Percentiles rank a stretch among this genome's conserved stretches.
Conservation (phyloP, 2,888 invertebrate genomes). For the Himalopsyche japonica region DNA sequence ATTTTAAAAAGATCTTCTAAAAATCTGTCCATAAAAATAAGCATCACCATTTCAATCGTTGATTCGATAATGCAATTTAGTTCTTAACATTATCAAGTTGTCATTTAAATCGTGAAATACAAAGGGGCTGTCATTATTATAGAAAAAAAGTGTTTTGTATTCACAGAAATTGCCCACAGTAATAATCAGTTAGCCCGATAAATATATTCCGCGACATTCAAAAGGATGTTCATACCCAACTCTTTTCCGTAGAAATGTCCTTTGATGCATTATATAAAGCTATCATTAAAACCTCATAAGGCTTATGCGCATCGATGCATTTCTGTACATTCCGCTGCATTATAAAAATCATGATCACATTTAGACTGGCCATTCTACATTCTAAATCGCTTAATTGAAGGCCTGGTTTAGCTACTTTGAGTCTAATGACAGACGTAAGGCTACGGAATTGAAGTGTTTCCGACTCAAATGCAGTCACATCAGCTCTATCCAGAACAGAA, state of each 20-base stretch:
- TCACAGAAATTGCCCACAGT: neutral
- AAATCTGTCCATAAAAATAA: too few relatives aligned
- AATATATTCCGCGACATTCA: neutral
- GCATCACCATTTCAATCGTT: too few relatives aligned
- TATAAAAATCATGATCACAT: conserved; percentile 18
- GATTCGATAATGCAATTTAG: too few relatives aligned
- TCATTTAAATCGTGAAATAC: neutral
- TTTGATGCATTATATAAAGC: neutral
- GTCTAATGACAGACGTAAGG: conserved; percentile 14
- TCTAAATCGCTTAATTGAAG: conserved; percentile 28
- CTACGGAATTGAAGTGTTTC: neutral
- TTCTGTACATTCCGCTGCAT: conserved; percentile 15
- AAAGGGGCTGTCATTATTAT: neutral
- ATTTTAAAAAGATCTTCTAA: too few relatives aligned
- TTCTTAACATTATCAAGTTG: too few relatives aligned
- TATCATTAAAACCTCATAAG: conserved; percentile 29
- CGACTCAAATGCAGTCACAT: neutral
- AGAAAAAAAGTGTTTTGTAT: neutral
- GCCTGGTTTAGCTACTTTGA: neutral
- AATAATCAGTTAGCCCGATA: neutral
- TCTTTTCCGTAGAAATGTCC: neutral
- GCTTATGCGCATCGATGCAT: conserved; percentile 14
- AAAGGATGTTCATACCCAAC: neutral
- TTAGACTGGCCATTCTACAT: conserved; percentile 12
- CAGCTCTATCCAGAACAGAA: neutral